phyloP scores from a whole-genome alignment of 2,797 vertebrate genomes.

The Melanogrammus aeglefinus region DNA sequence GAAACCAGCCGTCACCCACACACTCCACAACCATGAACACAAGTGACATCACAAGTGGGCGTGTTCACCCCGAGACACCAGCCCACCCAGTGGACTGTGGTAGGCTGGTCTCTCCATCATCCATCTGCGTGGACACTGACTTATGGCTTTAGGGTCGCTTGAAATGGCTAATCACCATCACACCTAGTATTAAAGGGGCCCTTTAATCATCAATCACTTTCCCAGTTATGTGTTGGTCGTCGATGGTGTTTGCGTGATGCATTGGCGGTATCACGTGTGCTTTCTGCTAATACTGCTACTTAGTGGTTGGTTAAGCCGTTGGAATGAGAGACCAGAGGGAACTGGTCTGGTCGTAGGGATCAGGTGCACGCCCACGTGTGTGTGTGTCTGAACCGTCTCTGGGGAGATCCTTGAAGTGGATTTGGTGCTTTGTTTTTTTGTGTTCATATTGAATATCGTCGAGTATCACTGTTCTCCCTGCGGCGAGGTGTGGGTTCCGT shows the following conservation, averaged over 20 bases:
- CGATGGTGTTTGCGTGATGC: not conserved
- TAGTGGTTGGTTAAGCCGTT: not conserved
- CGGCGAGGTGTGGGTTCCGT: not conserved
- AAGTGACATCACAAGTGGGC: not conserved
- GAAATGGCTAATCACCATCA: not conserved
- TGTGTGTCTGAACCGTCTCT: not conserved
- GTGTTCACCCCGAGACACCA: not conserved
- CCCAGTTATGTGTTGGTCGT: not conserved
- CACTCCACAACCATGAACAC: no score
- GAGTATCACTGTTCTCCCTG: not conserved
- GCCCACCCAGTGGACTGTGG: not conserved
- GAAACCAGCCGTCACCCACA: no score
- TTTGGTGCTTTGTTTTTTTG: not conserved
- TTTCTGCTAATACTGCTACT: no score
- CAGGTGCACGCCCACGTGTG: slow-evolving; percentile 7
- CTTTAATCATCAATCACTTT: not conserved
- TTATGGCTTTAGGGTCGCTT: not conserved
- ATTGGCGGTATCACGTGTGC: no score
- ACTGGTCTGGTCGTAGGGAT: not conserved
- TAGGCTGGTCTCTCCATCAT: not conserved
- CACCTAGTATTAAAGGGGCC: not conserved
- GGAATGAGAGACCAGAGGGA: not conserved
- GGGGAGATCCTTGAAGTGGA: not conserved
- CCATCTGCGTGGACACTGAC: not conserved
- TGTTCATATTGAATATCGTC: not conserved